Percentiles rank a stretch among this genome's conserved stretches.
These are phyloP conservation scores for Knipowitschia caucasica DNA, from an alignment of 2,797 vertebrate species.

Conservation along the genomic window DNA sequence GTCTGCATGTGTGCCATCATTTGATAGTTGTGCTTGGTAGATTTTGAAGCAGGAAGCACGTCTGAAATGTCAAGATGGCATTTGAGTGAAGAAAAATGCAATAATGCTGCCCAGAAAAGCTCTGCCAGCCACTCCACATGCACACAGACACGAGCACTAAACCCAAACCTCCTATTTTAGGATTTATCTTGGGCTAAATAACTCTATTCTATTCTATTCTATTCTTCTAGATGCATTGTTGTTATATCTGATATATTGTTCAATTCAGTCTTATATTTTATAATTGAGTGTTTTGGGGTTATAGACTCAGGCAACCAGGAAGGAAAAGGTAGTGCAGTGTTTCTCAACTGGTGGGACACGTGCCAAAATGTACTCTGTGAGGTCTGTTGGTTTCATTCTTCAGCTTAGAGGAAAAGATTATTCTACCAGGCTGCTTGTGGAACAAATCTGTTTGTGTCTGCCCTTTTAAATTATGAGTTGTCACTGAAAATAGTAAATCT, in stretches of 20 bases:
- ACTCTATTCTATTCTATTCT: no score
- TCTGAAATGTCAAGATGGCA: slow-evolving; percentile 4
- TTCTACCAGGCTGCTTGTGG: not conserved
- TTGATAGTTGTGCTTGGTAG: not conserved
- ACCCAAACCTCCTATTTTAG: not conserved
- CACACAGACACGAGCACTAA: not conserved
- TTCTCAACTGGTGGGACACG: slow-evolving; percentile 2
- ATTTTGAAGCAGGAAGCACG: slow-evolving; percentile 1
- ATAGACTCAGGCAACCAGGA: not conserved
- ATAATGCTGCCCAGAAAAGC: not conserved
- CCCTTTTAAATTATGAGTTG: not conserved
- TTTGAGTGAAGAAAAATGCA: not conserved
- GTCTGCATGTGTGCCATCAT: not conserved
- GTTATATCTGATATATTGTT: not conserved
- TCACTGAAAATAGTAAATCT: not conserved
- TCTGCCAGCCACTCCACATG: not conserved
- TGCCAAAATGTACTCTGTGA: not conserved
- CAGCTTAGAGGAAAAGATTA: not conserved
- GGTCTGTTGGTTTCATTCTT: not conserved
- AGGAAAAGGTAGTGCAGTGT: slow-evolving; percentile 1
- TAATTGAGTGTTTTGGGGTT: not conserved
- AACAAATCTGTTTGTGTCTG: not conserved
- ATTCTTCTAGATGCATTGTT: not conserved
- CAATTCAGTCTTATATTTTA: not conserved
- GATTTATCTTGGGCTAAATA: not conserved